Percentiles rank a stretch among this genome's conserved stretches.
These are phyloP conservation scores for Heliconius nattereri DNA, from an alignment of 1,140 invertebrate species.

Conservation along the genomic window DNA sequence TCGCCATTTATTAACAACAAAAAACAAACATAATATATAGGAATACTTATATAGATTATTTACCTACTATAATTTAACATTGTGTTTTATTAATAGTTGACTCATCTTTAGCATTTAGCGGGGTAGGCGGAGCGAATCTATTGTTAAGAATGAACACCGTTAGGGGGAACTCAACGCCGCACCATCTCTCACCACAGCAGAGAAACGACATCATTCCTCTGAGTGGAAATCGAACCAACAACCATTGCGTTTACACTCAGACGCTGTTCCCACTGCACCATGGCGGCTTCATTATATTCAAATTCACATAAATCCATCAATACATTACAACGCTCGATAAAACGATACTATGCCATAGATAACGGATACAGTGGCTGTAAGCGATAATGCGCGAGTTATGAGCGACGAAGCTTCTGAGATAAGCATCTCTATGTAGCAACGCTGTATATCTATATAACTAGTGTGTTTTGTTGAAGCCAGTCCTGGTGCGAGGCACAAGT, in stretches of 20 bases:
- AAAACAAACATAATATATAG: no score
- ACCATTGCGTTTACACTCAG: not conserved
- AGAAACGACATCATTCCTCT: not conserved
- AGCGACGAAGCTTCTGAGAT: not conserved
- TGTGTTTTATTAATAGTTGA: no score
- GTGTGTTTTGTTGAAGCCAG: not conserved
- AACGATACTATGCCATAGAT: not conserved
- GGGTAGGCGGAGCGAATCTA: no score
- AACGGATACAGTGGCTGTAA: not conserved
- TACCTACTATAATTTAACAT: not conserved
- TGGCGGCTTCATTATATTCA: no score
- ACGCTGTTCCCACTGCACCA: not conserved
- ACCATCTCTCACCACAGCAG: not conserved
- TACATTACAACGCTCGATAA: not conserved
- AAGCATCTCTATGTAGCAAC: not conserved
- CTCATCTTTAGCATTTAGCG: not conserved
- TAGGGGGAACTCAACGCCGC: not conserved
- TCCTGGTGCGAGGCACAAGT: not conserved
- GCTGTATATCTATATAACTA: not conserved
- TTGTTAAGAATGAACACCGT: not conserved
- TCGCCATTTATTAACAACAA: no score
- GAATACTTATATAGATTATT: no score
- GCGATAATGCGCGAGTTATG: constrained; percentile 4
- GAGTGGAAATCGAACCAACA: no score
- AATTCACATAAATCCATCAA: not conserved